These are phyloP conservation scores for Myocastor coypus DNA, from an alignment of 2,113 vertebrate species.

Conservation along the genomic window DNA sequence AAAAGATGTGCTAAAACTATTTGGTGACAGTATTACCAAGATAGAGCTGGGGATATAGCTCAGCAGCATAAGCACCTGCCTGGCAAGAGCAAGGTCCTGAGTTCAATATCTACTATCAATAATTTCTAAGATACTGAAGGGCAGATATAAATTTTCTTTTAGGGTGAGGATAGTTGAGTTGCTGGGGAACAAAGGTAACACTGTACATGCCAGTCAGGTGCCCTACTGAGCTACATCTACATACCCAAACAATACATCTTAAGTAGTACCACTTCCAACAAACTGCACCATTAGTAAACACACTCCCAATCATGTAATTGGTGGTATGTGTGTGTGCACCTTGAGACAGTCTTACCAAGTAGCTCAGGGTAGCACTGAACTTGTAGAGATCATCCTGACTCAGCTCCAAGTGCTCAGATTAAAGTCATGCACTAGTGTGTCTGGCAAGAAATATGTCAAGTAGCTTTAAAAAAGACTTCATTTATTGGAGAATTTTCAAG, in stretches of 20 bases:
- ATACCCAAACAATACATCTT: not conserved
- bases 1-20: not conserved
- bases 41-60: too few relatives aligned
- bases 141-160: not conserved
- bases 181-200: not conserved
- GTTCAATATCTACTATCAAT: too few relatives aligned
- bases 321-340: too few relatives aligned
- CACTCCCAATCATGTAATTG: not conserved
- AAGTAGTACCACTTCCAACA: not conserved
- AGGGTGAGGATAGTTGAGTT: too few relatives aligned
- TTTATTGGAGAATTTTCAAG: not conserved
- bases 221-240: not conserved
- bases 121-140: not conserved
- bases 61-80: too few relatives aligned
- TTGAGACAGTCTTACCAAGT: not conserved
- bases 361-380: not conserved
- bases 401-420: not conserved
- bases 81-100: too few relatives aligned
- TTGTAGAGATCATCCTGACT: not conserved
- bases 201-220: not conserved
- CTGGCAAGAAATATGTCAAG: conserved; percentile 29
- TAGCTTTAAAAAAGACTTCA: conserved; percentile 50
- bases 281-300: conserved; percentile 24
- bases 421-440: not conserved
- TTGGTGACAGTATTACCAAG: not conserved